A percentile compares a stretch with the other conserved stretches of the same genome.
phyloP scores from a whole-genome alignment of 2,113 vertebrate species.

The Rana temporaria region DNA sequence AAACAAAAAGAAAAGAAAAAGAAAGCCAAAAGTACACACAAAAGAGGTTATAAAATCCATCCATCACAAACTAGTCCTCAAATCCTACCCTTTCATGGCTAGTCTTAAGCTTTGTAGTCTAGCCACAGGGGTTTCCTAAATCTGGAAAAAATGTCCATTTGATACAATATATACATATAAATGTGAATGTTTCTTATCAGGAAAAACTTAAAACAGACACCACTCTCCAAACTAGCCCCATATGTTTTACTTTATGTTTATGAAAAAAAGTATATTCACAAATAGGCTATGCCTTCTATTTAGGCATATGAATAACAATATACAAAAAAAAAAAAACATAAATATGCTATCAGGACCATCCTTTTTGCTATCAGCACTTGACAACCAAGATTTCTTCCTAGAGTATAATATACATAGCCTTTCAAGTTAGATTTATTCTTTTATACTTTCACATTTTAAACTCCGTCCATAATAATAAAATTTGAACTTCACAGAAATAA shows the following conservation, averaged over 20 bases:
- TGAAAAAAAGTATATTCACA: not conserved
- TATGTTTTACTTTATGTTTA: not conserved
- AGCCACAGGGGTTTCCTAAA: too few species aligned
- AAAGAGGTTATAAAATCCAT: too few species aligned
- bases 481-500: constrained; percentile 45
- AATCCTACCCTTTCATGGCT: too few species aligned
- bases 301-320: not conserved
- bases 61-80: too few species aligned
- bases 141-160: too few species aligned
- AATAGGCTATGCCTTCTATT: constrained; percentile 2
- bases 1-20: too few species aligned
- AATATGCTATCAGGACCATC: constrained; percentile 12
- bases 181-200: too few species aligned
- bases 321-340: constrained; percentile 2
- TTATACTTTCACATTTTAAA: constrained; percentile 39
- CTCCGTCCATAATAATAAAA: constrained; percentile 34
- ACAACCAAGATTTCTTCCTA: constrained; percentile 22
- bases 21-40: too few species aligned
- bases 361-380: constrained; percentile 32
- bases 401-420: constrained; percentile 45
- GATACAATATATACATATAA: too few species aligned
- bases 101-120: too few species aligned
- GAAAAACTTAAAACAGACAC: too few species aligned
- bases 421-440: constrained; percentile 41
- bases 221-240: too few species aligned